Percentiles rank a stretch among this genome's conserved stretches.
Conservation (phyloP, 2,113 vertebrate species). For the Aplodontia rufa region DNA sequence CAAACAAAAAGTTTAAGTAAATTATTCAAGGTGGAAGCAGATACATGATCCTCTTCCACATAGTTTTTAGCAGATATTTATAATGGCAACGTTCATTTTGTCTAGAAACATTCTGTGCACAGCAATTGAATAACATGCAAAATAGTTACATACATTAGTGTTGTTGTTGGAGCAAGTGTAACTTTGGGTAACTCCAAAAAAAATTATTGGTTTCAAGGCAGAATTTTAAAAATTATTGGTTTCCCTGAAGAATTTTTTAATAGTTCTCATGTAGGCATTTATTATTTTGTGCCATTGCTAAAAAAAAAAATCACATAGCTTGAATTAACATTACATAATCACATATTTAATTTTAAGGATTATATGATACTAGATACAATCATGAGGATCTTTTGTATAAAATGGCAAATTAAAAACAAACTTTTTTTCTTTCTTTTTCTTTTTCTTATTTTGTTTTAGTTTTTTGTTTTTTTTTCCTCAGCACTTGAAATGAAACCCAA, state of each 20-base stretch:
- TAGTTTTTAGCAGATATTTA: neutral
- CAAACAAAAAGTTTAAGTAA: neutral
- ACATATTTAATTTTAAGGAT: conserved; percentile 42
- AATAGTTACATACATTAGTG: neutral
- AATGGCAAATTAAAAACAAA: neutral
- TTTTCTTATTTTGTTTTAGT: no score
- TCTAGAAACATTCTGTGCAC: neutral
- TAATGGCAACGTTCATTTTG: neutral
- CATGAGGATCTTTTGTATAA: neutral
- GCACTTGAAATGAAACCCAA: neutral
- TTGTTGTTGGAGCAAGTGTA: neutral
- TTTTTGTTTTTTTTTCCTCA: no score
- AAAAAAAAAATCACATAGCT: conserved; percentile 47
- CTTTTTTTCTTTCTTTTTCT: no score
- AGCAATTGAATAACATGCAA: neutral
- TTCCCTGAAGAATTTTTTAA: neutral
- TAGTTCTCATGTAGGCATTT: conserved; percentile 6
- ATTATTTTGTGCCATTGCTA: neutral
- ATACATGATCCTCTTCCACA: neutral
- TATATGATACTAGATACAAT: neutral
- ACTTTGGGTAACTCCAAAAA: neutral
- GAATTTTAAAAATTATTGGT: no score
- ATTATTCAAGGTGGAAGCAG: neutral
- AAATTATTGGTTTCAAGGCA: neutral
- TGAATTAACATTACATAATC: neutral